These are phyloP conservation scores for Haliclystus octoradiatus DNA, from an alignment of 30 jellyfish, hydroid and myxozoan genomes.

Conservation along the genomic window DNA sequence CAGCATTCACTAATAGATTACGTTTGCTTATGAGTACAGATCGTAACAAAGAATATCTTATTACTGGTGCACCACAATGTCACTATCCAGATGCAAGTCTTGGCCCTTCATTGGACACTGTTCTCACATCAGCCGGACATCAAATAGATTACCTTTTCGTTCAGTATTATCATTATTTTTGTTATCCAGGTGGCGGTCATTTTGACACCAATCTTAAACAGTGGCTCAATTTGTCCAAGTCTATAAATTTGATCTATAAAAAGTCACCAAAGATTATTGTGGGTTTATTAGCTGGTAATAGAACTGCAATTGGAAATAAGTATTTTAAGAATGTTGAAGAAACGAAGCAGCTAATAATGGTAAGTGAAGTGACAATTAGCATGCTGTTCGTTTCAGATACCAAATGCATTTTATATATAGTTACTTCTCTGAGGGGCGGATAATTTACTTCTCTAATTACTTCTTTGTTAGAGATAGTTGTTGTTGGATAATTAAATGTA, in stretches of 20 bases:
- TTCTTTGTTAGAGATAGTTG: constrained; percentile 65
- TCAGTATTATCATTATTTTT: constrained; percentile 27
- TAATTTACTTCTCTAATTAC: constrained; percentile 34
- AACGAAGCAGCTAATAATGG: no score
- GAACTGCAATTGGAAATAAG: not conserved
- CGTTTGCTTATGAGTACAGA: constrained; percentile 15
- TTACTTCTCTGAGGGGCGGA: no score
- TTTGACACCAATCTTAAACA: not conserved
- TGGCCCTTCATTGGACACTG: constrained; percentile 25
- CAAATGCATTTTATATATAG: no score
- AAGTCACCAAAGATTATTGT: constrained; percentile 18
- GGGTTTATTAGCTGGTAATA: constrained; percentile 16
- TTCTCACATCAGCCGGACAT: constrained; percentile 2
- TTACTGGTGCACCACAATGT: constrained; percentile 50
- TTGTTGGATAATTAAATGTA: no score
- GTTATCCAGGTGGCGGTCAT: not conserved
- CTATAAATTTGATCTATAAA: not conserved
- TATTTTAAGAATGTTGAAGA: no score
- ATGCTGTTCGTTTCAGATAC: no score
- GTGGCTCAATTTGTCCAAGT: constrained; percentile 24
- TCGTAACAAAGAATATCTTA: constrained; percentile 5
- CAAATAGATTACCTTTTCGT: constrained; percentile 21
- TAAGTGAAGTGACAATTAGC: no score
- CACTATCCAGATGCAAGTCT: constrained; percentile 25
- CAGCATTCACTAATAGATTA: constrained; percentile 9